Conservation (phyloP, 2,888 invertebrate genomes). For the Agapostemon virescens region DNA sequence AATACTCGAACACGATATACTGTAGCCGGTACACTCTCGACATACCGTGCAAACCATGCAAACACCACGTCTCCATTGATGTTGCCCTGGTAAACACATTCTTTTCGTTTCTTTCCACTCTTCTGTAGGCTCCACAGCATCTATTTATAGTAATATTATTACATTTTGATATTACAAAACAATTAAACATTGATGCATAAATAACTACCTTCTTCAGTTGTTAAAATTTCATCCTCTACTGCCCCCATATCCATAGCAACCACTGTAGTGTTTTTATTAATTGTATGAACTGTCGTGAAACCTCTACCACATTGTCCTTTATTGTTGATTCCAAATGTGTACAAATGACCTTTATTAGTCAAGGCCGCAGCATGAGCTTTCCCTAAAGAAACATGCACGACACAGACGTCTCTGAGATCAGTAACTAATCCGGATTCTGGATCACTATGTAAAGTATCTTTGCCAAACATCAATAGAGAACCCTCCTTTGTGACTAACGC, state of each 20-base stretch:
- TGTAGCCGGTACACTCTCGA: constrained; percentile 96
- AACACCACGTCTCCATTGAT: constrained; percentile 90
- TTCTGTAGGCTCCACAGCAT: constrained; percentile 80
- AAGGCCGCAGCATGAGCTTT: constrained; percentile 97
- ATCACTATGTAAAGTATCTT: constrained; percentile 94
- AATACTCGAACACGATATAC: constrained; percentile 89
- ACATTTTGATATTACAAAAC: neutral
- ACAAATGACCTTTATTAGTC: constrained; percentile 93
- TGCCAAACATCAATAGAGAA: constrained; percentile 95
- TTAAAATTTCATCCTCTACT: constrained; percentile 76
- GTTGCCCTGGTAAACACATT: constrained; percentile 86
- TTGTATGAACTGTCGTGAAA: constrained; percentile 82
- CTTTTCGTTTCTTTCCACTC: constrained; percentile 82
- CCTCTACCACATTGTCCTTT: constrained; percentile 98
- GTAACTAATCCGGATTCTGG: constrained; percentile 85
- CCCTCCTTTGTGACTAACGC: constrained; percentile 96
- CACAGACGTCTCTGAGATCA: constrained; percentile 87
- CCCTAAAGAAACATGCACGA: constrained; percentile 88
- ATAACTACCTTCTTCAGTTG: constrained; percentile 75
- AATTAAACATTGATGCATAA: neutral
- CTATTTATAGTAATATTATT: constrained; percentile 47
- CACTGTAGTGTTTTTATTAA: constrained; percentile 80
- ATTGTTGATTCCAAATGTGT: constrained; percentile 98
- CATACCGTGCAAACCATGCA: constrained; percentile 96
- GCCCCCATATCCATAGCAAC: constrained; percentile 83